Evolutionary conservation across 2,113 vertebrate genomes (phyloP).

Genomic region (Struthio camelus): DNA sequence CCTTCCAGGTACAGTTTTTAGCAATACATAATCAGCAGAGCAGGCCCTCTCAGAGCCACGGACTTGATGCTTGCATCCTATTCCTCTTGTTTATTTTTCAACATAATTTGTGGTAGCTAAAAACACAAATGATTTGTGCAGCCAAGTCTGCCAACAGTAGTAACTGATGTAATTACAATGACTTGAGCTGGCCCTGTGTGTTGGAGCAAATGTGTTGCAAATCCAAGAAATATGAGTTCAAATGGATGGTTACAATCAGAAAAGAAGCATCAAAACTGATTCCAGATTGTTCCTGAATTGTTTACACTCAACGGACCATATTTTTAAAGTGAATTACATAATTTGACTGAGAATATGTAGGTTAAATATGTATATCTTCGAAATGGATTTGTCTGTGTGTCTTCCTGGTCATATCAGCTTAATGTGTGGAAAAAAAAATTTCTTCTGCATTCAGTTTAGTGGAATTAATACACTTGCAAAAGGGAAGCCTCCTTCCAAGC

Average conservation of each 20-base stretch:
- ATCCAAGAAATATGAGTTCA: background rate
- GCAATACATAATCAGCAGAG: background rate
- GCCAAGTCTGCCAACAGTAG: background rate
- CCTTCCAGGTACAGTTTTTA: background rate
- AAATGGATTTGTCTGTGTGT: background rate
- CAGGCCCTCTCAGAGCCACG: background rate
- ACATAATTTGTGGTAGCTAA: background rate
- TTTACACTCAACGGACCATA: background rate
- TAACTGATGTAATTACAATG: background rate
- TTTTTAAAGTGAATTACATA: background rate
- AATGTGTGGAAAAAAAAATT: background rate
- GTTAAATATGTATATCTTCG: background rate
- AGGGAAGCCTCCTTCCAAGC: background rate
- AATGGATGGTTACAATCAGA: background rate
- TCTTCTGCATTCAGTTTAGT: background rate
- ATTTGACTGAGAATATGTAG: background rate
- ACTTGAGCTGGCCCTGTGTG: background rate
- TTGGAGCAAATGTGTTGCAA: background rate
- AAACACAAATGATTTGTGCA: background rate
- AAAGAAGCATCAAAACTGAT: background rate
- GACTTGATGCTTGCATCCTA: background rate
- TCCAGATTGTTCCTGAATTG: background rate
- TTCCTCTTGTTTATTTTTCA: background rate
- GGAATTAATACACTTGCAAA: background rate
- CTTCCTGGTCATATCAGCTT: background rate